These are phyloP conservation scores for Drosophila rhopaloa DNA, from an alignment of 1,140 invertebrate genomes.

Conservation along the genomic window DNA sequence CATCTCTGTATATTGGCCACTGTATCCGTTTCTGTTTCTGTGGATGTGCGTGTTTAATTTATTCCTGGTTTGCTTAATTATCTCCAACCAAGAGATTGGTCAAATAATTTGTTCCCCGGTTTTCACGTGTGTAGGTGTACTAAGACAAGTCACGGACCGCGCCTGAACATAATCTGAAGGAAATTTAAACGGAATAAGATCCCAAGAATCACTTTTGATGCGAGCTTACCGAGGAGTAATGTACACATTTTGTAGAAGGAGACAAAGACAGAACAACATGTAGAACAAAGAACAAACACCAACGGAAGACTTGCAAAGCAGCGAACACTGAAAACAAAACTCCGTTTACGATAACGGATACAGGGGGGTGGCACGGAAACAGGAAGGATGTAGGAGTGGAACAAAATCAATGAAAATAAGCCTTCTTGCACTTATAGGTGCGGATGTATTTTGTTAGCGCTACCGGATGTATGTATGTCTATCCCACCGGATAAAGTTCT, in stretches of 20 bases:
- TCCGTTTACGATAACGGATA: background rate
- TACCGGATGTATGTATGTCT: no score
- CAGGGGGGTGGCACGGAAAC: background rate
- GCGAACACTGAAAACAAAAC: slow-evolving; percentile 37
- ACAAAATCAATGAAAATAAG: no score
- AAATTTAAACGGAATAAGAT: background rate
- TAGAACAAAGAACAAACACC: slow-evolving; percentile 47
- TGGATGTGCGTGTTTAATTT: background rate
- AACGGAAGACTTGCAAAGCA: slow-evolving; percentile 53
- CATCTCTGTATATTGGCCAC: slow-evolving; percentile 1
- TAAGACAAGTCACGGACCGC: background rate
- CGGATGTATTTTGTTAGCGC: no score
- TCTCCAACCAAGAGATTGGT: background rate
- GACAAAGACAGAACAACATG: slow-evolving; percentile 34
- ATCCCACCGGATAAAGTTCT: no score
- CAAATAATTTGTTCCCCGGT: background rate
- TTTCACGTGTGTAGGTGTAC: background rate
- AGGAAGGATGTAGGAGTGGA: no score
- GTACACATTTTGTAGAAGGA: slow-evolving; percentile 6
- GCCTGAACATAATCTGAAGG: background rate
- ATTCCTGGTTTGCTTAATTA: background rate
- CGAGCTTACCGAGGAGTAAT: background rate
- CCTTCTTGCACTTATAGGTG: no score
- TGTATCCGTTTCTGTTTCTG: slow-evolving; percentile 5
- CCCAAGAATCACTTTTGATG: slow-evolving; percentile 6